Conservation (phyloP, 2,888 invertebrate species). For the Heteromyza rotundicornis region DNA sequence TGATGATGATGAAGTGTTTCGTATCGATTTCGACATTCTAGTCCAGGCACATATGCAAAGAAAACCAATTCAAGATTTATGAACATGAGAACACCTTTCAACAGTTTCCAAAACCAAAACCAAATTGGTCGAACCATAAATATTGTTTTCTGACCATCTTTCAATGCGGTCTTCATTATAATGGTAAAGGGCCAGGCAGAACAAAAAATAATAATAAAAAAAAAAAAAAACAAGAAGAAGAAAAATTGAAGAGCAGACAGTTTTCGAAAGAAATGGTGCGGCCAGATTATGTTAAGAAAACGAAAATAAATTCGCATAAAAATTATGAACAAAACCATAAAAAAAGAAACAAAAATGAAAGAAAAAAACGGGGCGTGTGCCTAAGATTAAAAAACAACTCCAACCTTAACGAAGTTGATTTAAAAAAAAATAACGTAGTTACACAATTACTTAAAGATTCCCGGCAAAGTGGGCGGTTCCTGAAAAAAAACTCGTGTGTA, state of each 20-base stretch:
- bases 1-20: too few relatives aligned
- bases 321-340: background rate
- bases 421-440: background rate
- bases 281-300: background rate
- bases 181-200: background rate
- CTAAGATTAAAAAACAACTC: background rate
- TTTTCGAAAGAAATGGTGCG: too few relatives aligned
- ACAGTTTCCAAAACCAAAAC: slow-evolving; percentile 24
- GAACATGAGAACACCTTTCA: slow-evolving; percentile 28
- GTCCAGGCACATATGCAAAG: too few relatives aligned
- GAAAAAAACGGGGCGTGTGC: background rate
- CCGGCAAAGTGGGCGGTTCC: too few relatives aligned
- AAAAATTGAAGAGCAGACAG: too few relatives aligned
- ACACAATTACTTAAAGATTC: too few relatives aligned
- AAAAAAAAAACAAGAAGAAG: too few relatives aligned
- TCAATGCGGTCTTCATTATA: background rate
- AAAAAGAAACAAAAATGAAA: background rate
- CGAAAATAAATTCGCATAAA: background rate
- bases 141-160: slow-evolving; percentile 13
- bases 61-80: slow-evolving; percentile 17
- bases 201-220: too few relatives aligned
- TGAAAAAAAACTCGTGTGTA: too few relatives aligned
- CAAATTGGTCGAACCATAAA: slow-evolving; percentile 26
- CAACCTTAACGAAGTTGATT: background rate
- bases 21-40: too few relatives aligned